Percentiles rank a stretch among this genome's conserved stretches.
phyloP scores from a whole-genome alignment of 2,113 vertebrate species.

The Antennarius striatus region DNA sequence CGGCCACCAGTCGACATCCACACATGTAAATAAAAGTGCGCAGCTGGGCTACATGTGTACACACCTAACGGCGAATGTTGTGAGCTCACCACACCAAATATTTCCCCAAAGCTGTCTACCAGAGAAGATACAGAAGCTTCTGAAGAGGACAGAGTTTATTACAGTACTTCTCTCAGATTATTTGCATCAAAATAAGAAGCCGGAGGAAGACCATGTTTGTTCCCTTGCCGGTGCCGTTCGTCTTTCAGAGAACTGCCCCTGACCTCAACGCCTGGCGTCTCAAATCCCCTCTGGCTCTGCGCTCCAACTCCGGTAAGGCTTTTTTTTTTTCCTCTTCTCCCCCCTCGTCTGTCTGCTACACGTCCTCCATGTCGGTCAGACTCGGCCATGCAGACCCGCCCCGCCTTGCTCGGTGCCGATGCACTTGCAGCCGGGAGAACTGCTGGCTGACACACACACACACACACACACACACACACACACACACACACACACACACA shows the following conservation, averaged over 20 bases:
- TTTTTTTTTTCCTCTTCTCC: constrained; percentile 24
- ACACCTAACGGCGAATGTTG: constrained; percentile 63
- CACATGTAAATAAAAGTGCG: constrained; percentile 70
- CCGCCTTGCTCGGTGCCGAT: constrained; percentile 63
- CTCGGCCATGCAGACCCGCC: constrained; percentile 59
- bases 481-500: constrained; percentile 38
- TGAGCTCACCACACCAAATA: constrained; percentile 70
- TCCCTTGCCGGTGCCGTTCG: constrained; percentile 83
- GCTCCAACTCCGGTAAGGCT: constrained; percentile 85
- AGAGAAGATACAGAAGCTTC: constrained; percentile 62
- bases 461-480: constrained; percentile 9
- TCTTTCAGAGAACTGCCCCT: constrained; percentile 86
- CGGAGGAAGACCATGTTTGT: constrained; percentile 81
- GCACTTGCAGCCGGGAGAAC: constrained; percentile 46
- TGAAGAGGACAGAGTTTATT: constrained; percentile 61
- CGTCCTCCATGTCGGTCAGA: constrained; percentile 57
- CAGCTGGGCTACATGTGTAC: constrained; percentile 64
- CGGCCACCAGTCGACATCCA: constrained; percentile 55
- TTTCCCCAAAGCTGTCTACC: constrained; percentile 56
- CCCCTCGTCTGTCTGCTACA: constrained; percentile 38
- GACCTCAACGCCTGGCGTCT: constrained; percentile 87
- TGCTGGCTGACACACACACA: constrained; percentile 46
- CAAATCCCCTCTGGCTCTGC: constrained; percentile 84
- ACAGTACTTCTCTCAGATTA: constrained; percentile 58
- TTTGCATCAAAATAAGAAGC: constrained; percentile 68